These are phyloP conservation scores for Rosalia funebris DNA, from an alignment of 2,888 invertebrate species.

Conservation along the genomic window DNA sequence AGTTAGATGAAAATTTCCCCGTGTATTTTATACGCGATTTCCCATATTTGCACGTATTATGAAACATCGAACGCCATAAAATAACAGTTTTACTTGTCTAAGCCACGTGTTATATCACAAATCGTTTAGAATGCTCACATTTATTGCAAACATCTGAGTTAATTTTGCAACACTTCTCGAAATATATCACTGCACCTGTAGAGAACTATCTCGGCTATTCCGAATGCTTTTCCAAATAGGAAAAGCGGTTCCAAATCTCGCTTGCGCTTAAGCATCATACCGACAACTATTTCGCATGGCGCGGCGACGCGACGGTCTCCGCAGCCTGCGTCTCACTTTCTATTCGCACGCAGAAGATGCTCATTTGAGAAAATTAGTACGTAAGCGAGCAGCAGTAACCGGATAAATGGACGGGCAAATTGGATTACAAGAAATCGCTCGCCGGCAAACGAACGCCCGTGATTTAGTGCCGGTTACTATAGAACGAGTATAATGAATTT, in stretches of 20 bases:
- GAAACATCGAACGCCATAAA: background rate
- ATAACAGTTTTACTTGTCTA: background rate
- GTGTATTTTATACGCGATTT: no score
- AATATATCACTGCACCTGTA: constrained; percentile 9
- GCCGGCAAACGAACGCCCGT: constrained; percentile 8
- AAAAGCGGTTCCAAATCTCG: background rate
- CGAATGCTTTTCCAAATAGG: constrained; percentile 10
- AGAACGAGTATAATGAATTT: background rate
- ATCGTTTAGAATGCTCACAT: background rate
- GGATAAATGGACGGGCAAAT: constrained; percentile 17
- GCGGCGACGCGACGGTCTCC: background rate
- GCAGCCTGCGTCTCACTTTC: constrained; percentile 9
- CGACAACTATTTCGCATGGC: background rate
- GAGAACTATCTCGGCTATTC: constrained; percentile 5
- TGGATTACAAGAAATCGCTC: constrained; percentile 22
- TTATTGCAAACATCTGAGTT: background rate
- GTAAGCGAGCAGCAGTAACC: constrained; percentile 13
- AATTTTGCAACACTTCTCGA: constrained; percentile 16
- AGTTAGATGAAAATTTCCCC: no score
- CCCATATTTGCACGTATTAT: background rate
- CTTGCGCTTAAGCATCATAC: background rate
- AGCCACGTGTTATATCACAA: background rate
- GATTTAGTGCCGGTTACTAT: background rate
- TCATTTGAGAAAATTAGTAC: constrained; percentile 22
- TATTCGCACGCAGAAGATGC: constrained; percentile 19